Percentiles rank a stretch among this genome's conserved stretches.
Conservation (phyloP, 2,113 vertebrate genomes). For the Brachyhypopomus gauderio region DNA sequence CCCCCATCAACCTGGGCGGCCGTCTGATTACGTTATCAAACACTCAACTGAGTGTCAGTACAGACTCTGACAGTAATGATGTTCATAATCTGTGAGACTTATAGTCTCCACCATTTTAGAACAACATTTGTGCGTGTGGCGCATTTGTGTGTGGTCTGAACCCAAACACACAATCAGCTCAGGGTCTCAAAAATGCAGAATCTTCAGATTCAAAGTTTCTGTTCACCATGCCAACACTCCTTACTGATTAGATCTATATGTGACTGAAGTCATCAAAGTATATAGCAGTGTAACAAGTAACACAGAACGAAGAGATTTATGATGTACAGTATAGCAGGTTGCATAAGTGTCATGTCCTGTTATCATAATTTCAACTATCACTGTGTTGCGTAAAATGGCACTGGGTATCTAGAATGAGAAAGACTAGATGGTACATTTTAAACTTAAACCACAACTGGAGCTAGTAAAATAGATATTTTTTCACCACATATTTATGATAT, state of each 20-base stretch:
- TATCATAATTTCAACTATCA: slow-evolving; percentile 14
- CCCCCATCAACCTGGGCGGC: not conserved
- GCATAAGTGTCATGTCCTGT: not conserved
- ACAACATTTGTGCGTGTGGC: not conserved
- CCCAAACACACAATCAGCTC: too few relatives aligned
- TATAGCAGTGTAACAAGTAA: not conserved
- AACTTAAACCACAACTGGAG: too few relatives aligned
- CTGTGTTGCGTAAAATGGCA: not conserved
- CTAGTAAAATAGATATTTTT: too few relatives aligned
- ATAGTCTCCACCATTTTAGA: not conserved
- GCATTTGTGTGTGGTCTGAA: too few relatives aligned
- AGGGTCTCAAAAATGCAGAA: too few relatives aligned
- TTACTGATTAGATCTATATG: not conserved
- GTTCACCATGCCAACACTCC: not conserved
- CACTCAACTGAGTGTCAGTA: not conserved
- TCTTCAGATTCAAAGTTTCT: not conserved
- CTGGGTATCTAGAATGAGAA: not conserved
- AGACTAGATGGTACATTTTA: not conserved
- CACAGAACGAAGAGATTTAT: not conserved
- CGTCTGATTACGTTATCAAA: not conserved
- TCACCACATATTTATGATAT: too few relatives aligned
- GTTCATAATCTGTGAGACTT: slow-evolving; percentile 64
- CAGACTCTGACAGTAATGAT: slow-evolving; percentile 59
- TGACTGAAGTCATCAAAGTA: not conserved
- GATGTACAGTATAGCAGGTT: not conserved